Evolutionary conservation across 1,140 invertebrate genomes (phyloP), one percentile per base, ranked within the genome.

Genomic region (Macrobrachium rosenbergii): DNA sequence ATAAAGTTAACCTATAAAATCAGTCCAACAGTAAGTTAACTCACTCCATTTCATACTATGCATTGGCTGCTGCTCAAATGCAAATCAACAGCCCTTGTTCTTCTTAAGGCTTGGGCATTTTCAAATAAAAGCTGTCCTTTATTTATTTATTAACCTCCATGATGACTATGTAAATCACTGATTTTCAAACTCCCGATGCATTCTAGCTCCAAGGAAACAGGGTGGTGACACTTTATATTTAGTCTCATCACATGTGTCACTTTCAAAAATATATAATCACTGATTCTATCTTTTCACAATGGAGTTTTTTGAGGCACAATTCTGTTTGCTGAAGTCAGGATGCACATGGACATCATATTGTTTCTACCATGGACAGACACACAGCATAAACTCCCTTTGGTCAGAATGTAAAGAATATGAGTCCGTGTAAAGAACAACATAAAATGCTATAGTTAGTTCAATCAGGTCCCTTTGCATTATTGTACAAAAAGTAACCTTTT

Each of bases 401-500:
- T 73, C n/a, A 80, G 78, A 87, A 62, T 80, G 62, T 87, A 67
- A 87, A 64, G 78, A 87, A 72, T 63, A 75, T 85, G 81, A 69
- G 28, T 37, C 28, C 28, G 28, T 80, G 73, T 80, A 62, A 81
- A 75, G n/a, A 75, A 87, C 78, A 81, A 79, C 84, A 87, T 69
- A 73, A 60, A 87, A 81, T 60, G 37, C 84, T 87, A 87, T 78
- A 52, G 75, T 37, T 72, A 72, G 84, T 87, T 87, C 77, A 80
- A 67, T 87, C 84, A 87, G 84, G 84, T 87, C 84, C 84, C 84
- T 75, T 87, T 87, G 84, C 84, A 87, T 87, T 87, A 79, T 78
- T 87, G 84, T 87, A 87, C 84, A 87, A 87, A 87, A 87, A 80
- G 67, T 80, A 62, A 80, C 72, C 64, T 62, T 85, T 81, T 58